These are phyloP conservation scores for Stenoptilia bipunctidactyla DNA, from an alignment of 2,888 invertebrate species.

Conservation along the genomic window DNA sequence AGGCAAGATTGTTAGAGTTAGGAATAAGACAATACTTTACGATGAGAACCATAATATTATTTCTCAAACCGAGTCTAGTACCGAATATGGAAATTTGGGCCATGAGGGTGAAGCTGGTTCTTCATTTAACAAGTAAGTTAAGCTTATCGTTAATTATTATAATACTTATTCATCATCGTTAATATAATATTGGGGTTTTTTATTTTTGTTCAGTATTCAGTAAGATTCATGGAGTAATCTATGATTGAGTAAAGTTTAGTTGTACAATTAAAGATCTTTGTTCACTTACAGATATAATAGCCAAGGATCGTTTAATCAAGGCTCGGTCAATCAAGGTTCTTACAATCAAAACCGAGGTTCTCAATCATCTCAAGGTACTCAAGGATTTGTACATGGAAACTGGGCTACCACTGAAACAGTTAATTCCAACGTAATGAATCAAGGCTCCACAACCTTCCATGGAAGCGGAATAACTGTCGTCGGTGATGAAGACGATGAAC, in stretches of 20 bases:
- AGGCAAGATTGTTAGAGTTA: slow-evolving; percentile 33
- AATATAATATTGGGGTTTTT: too few species aligned
- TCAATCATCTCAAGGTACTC: slow-evolving; percentile 12
- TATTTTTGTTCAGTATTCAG: too few species aligned
- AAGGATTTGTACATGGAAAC: slow-evolving; percentile 46
- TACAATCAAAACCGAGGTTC: slow-evolving; percentile 7
- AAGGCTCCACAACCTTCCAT: slow-evolving; percentile 43
- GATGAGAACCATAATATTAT: slow-evolving; percentile 55
- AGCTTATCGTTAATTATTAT: too few species aligned
- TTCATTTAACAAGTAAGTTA: slow-evolving; percentile 51
- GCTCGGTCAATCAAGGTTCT: slow-evolving; percentile 16
- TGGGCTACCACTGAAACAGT: slow-evolving; percentile 63
- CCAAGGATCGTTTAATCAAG: slow-evolving; percentile 15
- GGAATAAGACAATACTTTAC: slow-evolving; percentile 43
- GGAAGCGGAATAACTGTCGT: slow-evolving; percentile 44
- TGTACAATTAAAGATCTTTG: background rate
- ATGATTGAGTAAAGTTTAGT: too few species aligned
- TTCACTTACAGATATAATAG: slow-evolving; percentile 9
- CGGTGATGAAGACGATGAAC: slow-evolving; percentile 49
- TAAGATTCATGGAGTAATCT: too few species aligned
- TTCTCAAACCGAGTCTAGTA: slow-evolving; percentile 61
- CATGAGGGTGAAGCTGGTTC: slow-evolving; percentile 58
- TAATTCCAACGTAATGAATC: slow-evolving; percentile 52
- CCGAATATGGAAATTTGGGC: slow-evolving; percentile 55
- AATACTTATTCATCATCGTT: too few species aligned